Evolutionary conservation across 2,113 vertebrate species (phyloP), one percentile per base, ranked within the genome.

Genomic region (Xiphorhynchus elegans): DNA sequence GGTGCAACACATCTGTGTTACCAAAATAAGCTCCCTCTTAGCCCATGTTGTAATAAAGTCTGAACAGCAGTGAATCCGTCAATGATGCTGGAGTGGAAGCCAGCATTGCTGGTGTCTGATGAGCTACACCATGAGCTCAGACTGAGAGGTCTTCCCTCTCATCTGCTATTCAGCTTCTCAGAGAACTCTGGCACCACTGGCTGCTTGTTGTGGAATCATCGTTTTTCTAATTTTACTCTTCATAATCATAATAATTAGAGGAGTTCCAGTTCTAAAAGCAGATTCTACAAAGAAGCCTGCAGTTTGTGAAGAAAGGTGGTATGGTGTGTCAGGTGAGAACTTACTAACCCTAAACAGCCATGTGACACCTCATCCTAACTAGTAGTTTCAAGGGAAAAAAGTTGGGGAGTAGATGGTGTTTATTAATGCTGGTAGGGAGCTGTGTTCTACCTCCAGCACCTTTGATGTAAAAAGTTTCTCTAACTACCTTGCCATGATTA

Each of bases 11-110:
- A 84, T 84, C 80, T 91, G 93, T 87, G 73, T 70, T 92, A 87
- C 62, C 89, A 76, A 84, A 95, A 82, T 81, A 91, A 95, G 77
- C 84, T 96, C 44, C 37, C 55, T 84, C 73, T 95, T 84, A 74
- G 56, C 37, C 46, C 72, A 6, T 85, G 44, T 73, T 84, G 84
- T 80, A 78, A 56, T 87, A 85, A 91, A 73, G 78, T 93, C 63
- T 88, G 77, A 83, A 21, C 29, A 85, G 93, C 62, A 63, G 1
- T 63, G 63, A 75, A 79, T 82, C 50, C 62, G 87, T 64, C 66
- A 40, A 2, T 88, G 86, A 81, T 75, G 69, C 70, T 79, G 77
- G 79, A 91, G 74, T 58, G 50, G 58, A 55, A 79, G 89, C 29
- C 25, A 31, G 49, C 46, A 23, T 60, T 68, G 17, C 31, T 91